These are phyloP conservation scores for Germaria angustata DNA, from an alignment of 2,888 invertebrate species.

Conservation along the genomic window DNA sequence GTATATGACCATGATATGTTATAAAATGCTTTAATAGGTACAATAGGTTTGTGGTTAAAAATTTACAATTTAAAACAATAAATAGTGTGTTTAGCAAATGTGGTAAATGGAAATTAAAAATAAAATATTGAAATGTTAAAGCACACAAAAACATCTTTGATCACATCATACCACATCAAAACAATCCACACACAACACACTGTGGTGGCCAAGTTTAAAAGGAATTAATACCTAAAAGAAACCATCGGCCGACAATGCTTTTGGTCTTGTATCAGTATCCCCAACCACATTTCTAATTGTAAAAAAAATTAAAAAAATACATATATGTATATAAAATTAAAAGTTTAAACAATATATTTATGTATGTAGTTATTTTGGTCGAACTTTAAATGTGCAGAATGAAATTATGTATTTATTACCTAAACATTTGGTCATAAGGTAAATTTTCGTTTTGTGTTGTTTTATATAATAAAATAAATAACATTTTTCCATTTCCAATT, in stretches of 20 bases:
- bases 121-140: conserved; percentile 14
- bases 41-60: conserved; percentile 1
- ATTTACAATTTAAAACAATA: conserved; percentile 10
- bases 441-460: no score
- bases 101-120: conserved; percentile 23
- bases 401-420: no score
- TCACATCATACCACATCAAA: conserved; percentile 49
- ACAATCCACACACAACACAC: conserved; percentile 41
- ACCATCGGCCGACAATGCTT: conserved; percentile 80
- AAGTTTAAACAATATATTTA: conserved; percentile 7
- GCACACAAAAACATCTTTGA: conserved; percentile 29
- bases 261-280: conserved; percentile 79
- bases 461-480: no score
- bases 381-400: not conserved
- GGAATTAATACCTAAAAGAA: conserved; percentile 78
- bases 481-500: no score
- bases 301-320: conserved; percentile 66
- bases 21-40: conserved; percentile 9
- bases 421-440: no score
- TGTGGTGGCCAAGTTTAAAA: conserved; percentile 20
- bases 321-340: conserved; percentile 54
- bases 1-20: conserved; percentile 31
- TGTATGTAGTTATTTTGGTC: conserved; percentile 4
- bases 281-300: conserved; percentile 77
- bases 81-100: not conserved